Evolutionary conservation across 2,113 vertebrate species (phyloP).

Genomic region (Alouatta palliata): DNA sequence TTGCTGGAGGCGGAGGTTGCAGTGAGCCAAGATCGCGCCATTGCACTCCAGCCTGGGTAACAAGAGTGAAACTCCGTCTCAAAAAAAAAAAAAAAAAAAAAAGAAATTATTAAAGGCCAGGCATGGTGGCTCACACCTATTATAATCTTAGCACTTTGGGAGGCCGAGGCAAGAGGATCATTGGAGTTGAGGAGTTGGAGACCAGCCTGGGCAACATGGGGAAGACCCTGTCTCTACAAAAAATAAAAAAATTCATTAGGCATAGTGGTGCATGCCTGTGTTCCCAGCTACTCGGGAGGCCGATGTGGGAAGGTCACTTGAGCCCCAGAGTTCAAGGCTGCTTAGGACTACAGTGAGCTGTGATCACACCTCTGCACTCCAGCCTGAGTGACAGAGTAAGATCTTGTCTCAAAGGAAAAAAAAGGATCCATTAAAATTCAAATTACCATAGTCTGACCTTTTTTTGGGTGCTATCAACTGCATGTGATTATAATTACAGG

Average conservation of each 20-base stretch:
- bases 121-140: background rate
- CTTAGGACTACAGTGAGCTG: background rate
- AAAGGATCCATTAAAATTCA: slow-evolving; percentile 45
- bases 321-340: background rate
- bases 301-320: background rate
- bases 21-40: too few relatives aligned
- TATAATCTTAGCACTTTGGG: background rate
- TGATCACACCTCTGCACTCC: background rate
- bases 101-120: slow-evolving; percentile 16
- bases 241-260: background rate
- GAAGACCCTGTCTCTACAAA: background rate
- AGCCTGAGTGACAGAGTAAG: background rate
- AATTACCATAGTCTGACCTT: background rate
- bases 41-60: too few relatives aligned
- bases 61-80: too few relatives aligned
- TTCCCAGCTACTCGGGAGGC: background rate
- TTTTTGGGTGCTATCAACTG: slow-evolving; percentile 20
- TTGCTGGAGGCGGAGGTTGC: too few relatives aligned
- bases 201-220: background rate
- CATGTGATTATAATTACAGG: background rate
- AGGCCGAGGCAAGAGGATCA: background rate
- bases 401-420: background rate
- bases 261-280: background rate
- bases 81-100: too few relatives aligned
- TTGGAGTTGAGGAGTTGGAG: background rate